Conservation (phyloP, 1,140 invertebrate species). For the Euglossa dilemma region DNA sequence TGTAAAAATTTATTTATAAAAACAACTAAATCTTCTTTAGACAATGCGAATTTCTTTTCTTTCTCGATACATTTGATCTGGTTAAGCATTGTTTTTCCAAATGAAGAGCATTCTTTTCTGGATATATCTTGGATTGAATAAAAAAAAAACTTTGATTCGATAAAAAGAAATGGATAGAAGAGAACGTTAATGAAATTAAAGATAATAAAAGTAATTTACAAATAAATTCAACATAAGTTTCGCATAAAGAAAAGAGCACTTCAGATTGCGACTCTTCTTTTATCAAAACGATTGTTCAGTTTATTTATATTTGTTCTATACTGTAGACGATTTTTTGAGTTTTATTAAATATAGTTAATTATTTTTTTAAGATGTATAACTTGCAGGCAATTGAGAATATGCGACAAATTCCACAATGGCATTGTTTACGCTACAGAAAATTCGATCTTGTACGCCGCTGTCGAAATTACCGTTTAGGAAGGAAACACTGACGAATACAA, state of each 20-base stretch:
- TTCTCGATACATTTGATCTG: too few species aligned
- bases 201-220: not conserved
- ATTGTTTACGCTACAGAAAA: constrained; percentile 89
- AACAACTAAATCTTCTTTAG: too few species aligned
- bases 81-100: too few species aligned
- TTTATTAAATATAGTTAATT: constrained; percentile 50
- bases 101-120: too few species aligned
- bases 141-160: too few species aligned
- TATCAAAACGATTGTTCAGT: not conserved
- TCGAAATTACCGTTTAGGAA: constrained; percentile 84
- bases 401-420: constrained; percentile 89
- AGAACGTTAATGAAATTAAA: not conserved
- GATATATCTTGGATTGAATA: not conserved
- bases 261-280: not conserved
- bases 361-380: constrained; percentile 63
- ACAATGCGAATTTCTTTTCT: too few species aligned
- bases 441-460: constrained; percentile 89
- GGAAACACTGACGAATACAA: constrained; percentile 78
- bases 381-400: constrained; percentile 84
- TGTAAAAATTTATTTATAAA: too few species aligned
- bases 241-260: not conserved
- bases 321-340: not conserved
- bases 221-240: not conserved
- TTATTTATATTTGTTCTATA: not conserved
- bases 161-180: too few species aligned